Evolutionary conservation across 92 coral and sea anemone species (phyloP).

Genomic region (Epizoanthus stellaris): DNA sequence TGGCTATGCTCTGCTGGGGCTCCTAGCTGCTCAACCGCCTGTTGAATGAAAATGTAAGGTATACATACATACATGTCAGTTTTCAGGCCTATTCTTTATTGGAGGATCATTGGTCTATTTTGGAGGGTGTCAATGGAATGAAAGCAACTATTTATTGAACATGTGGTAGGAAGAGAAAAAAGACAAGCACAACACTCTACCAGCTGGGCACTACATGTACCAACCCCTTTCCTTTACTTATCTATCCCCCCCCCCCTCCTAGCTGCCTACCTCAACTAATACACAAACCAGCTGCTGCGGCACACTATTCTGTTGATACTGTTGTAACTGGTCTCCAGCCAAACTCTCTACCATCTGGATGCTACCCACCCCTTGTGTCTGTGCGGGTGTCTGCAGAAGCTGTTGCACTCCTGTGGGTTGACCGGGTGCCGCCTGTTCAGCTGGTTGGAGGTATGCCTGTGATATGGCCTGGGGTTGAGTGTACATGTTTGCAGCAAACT

Average conservation of each 20-base stretch:
- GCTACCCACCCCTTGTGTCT: constrained; percentile 11
- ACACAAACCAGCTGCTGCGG: constrained; percentile 5
- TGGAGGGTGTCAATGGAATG: too few relatives aligned
- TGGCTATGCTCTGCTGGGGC: constrained; percentile 22
- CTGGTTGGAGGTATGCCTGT: constrained; percentile 28
- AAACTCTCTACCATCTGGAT: background rate
- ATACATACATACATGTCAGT: too few relatives aligned
- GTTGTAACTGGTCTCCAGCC: constrained; percentile 14
- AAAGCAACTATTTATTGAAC: too few relatives aligned
- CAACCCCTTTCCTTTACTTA: too few relatives aligned
- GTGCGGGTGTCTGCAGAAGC: constrained; percentile 30
- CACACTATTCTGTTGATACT: constrained; percentile 22
- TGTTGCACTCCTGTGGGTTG: constrained; percentile 9
- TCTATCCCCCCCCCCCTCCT: too few relatives aligned
- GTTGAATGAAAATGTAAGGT: background rate
- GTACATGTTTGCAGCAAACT: constrained; percentile 22
- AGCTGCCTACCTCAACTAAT: too few relatives aligned
- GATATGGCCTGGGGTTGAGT: constrained; percentile 22
- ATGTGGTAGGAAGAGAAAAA: too few relatives aligned
- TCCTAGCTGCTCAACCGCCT: constrained; percentile 26
- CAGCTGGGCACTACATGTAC: too few relatives aligned
- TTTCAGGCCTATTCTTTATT: too few relatives aligned
- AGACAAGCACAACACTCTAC: too few relatives aligned
- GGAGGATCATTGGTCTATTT: too few relatives aligned
- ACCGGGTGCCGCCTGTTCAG: constrained; percentile 11